Evolutionary conservation across 2,113 vertebrate species (phyloP).

Genomic region (Labeo catla): DNA sequence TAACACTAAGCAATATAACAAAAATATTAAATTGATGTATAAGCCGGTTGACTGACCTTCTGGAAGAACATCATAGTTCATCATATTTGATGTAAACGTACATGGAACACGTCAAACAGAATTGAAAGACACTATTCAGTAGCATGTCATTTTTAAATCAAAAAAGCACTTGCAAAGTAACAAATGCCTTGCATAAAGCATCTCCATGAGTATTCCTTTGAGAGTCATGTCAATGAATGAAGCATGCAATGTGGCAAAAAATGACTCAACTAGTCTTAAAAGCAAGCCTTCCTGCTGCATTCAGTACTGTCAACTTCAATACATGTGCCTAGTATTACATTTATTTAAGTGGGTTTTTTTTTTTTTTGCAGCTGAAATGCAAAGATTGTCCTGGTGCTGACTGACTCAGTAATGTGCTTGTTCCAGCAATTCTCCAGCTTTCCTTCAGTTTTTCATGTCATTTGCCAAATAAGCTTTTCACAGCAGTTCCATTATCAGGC

Average conservation of each 20-base stretch:
- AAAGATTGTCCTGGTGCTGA: constrained; percentile 30
- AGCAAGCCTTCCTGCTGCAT: constrained; percentile 28
- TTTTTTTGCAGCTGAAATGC: background rate
- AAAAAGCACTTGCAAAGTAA: background rate
- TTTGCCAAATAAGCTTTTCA: constrained; percentile 36
- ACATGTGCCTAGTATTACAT: background rate
- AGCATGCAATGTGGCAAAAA: constrained; percentile 27
- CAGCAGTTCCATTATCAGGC: constrained; percentile 45
- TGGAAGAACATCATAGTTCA: background rate
- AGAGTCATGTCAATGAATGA: constrained; percentile 33
- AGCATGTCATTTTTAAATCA: background rate
- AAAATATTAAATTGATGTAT: no score
- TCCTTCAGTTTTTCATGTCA: constrained; percentile 43
- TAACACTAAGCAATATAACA: no score
- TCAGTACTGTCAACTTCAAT: constrained; percentile 23
- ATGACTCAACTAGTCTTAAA: constrained; percentile 17
- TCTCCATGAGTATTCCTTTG: constrained; percentile 13
- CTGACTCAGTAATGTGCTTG: constrained; percentile 47
- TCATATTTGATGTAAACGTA: background rate
- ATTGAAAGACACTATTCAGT: background rate
- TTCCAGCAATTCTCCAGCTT: constrained; percentile 50
- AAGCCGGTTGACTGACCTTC: no score
- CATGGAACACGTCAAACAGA: background rate
- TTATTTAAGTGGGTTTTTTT: constrained; percentile 21
- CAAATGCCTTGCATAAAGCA: background rate